Percentiles rank a stretch among this genome's conserved stretches.
These are phyloP conservation scores for Agriotes lineatus DNA, from an alignment of 2,888 invertebrate species.

Conservation along the genomic window DNA sequence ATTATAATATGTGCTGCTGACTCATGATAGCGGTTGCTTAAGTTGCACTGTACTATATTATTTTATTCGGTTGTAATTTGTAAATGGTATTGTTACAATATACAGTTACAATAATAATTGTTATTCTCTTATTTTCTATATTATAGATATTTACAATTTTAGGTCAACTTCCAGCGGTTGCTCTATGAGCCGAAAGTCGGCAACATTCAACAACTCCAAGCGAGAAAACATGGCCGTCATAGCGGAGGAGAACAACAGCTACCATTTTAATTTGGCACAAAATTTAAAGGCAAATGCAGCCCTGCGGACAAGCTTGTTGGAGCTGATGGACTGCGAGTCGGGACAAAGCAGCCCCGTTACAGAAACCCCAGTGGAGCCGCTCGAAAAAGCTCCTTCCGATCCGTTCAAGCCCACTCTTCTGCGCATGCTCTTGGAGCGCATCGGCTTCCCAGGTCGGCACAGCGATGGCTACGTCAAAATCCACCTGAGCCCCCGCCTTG, in stretches of 20 bases:
- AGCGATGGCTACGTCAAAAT: slow-evolving; percentile 68
- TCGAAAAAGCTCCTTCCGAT: slow-evolving; percentile 71
- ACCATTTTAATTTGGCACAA: slow-evolving; percentile 58
- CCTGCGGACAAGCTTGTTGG: slow-evolving; percentile 58
- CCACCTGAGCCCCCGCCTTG: slow-evolving; percentile 69
- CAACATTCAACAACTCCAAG: slow-evolving; percentile 52
- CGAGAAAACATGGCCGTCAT: slow-evolving; percentile 53
- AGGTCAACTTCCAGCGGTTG: slow-evolving; percentile 56
- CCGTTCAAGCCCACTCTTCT: slow-evolving; percentile 84
- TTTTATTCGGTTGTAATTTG: too few relatives aligned
- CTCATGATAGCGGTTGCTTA: too few relatives aligned
- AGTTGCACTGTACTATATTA: too few relatives aligned
- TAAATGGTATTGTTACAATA: too few relatives aligned
- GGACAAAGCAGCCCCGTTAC: slow-evolving; percentile 46
- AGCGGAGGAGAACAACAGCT: slow-evolving; percentile 61
- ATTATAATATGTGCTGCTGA: too few relatives aligned
- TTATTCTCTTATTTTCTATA: too few relatives aligned
- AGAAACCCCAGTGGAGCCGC: slow-evolving; percentile 47
- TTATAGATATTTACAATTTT: too few relatives aligned
- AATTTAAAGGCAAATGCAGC: slow-evolving; percentile 63
- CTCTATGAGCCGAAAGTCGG: slow-evolving; percentile 53
- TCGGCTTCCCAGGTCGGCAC: slow-evolving; percentile 75
- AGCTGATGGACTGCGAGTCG: slow-evolving; percentile 53
- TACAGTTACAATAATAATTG: too few relatives aligned
- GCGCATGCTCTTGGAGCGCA: slow-evolving; percentile 76